Evolutionary conservation across 92 coral and sea anemone genomes (phyloP), one percentile per base, ranked within the genome.

Genomic region (Zoanthus gigantus): DNA sequence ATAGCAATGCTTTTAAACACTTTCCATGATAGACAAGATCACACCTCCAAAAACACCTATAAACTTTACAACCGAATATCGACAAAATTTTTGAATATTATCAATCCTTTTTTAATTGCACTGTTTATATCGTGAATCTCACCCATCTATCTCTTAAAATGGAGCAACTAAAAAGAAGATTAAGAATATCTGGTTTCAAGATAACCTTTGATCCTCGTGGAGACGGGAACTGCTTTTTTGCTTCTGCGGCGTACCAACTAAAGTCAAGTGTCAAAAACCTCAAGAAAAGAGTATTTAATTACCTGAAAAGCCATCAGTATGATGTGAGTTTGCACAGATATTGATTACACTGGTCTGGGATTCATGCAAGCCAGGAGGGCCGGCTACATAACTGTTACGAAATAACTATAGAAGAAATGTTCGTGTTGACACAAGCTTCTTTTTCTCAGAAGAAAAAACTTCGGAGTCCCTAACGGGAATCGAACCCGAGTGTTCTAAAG

Each of bases 201-300:
- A 60, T 84, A 61, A 45, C 53, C 8, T 74, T 61, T 86, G 83
- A 86, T 73, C 90, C 90, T 13, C 90, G 79, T 45, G 82, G 76
- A 54, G 87, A 90, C 74, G 90, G 93, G 44, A 87, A 65, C 81
- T 90, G 93, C 61, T 90, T 90, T 75, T 90, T 78, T 66, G 28
- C 69, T 45, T 90, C 93, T 42, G 93, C 90, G 28, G 92, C 92
- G 6, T 72, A 44, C 77, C 90, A 90, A 68, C 71, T 90, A 15
- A 81, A 86, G 16, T 52, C 79, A 37, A 73, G 74, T 31, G 78
- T 78, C 58, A 56, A 56, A 56, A 77, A 90, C 77, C 60, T 71
- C 34, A 65, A 78, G 45, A 69, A 84, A 23, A 77, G 45, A 13
- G 65, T 84, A 30, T 89, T 90, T 78, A 74, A 90, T 77, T 77